A percentile compares a stretch with the other conserved stretches of the same genome.
These are phyloP conservation scores for Tangara arthus DNA, from an alignment of 2,797 vertebrate genomes.

Conservation along the genomic window DNA sequence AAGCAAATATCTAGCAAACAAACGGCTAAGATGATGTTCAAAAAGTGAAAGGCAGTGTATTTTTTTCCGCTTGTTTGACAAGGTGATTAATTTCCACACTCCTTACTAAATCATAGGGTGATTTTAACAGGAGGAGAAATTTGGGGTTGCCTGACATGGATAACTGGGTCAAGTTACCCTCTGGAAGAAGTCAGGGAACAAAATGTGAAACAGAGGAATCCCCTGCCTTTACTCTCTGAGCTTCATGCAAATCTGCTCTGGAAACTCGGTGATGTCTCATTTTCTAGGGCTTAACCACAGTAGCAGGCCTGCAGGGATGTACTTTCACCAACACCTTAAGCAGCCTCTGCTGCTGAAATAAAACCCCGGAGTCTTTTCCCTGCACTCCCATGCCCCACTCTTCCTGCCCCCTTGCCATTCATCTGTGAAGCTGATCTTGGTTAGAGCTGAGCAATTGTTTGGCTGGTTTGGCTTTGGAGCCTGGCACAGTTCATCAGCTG, in stretches of 20 bases:
- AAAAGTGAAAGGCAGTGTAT: not conserved
- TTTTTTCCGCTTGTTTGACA: not conserved
- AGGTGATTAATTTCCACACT: not conserved
- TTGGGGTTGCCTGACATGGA: not conserved
- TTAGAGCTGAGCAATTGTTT: not conserved
- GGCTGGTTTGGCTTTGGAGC: not conserved
- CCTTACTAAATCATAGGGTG: not conserved
- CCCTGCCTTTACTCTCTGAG: not conserved
- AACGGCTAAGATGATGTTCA: constrained; percentile 3
- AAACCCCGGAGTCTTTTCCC: not conserved
- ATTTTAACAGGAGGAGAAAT: constrained; percentile 20
- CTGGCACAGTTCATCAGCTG: not conserved
- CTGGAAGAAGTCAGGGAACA: not conserved
- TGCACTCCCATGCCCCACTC: not conserved
- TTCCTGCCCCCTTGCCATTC: not conserved
- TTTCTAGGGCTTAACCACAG: constrained; percentile 35
- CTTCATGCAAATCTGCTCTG: constrained; percentile 29
- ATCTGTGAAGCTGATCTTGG: not conserved
- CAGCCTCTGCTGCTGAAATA: not conserved
- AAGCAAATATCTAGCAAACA: constrained; percentile 26
- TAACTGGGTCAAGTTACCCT: constrained; percentile 24
- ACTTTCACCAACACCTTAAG: constrained; percentile 5
- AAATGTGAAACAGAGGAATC: constrained; percentile 18
- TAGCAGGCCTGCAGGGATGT: constrained; percentile 6
- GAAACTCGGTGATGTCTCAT: not conserved